Conservation (phyloP, 2,888 invertebrate species). For the Capitulum mitella region DNA sequence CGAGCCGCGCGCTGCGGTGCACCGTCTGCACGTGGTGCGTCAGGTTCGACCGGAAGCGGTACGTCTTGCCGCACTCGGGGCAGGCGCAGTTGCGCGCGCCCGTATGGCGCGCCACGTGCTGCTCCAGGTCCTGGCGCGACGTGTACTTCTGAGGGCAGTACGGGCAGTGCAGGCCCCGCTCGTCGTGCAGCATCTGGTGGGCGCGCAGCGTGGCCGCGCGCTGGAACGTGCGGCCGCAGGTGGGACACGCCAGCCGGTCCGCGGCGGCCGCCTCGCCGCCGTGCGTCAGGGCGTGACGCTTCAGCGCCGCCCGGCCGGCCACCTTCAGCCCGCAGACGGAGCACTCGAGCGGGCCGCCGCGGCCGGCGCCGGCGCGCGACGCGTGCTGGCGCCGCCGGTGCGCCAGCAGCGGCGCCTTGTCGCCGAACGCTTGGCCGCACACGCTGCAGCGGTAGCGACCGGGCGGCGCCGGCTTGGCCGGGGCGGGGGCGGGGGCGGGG, state of each 20-base stretch:
- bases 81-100: constrained; percentile 18
- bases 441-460: constrained; percentile 2
- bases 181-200: constrained; percentile 9
- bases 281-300: background rate
- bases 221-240: background rate
- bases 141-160: constrained; percentile 22
- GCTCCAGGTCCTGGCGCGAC: constrained; percentile 14
- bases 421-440: background rate
- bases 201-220: background rate
- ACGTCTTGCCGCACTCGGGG: constrained; percentile 17
- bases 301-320: background rate
- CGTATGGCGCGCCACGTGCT: constrained; percentile 19
- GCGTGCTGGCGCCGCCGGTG: constrained; percentile 6
- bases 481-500: too few relatives aligned
- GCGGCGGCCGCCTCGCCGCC: too few relatives aligned
- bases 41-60: constrained; percentile 17
- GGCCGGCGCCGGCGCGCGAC: background rate
- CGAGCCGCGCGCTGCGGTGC: background rate
- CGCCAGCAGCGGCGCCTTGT: background rate
- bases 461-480: too few relatives aligned
- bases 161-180: constrained; percentile 6
- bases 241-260: background rate
- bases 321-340: background rate
- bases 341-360: background rate
- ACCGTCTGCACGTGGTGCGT: constrained; percentile 13